These are phyloP conservation scores for Zapornia atra DNA, from an alignment of 2,113 vertebrate species.

Conservation along the genomic window DNA sequence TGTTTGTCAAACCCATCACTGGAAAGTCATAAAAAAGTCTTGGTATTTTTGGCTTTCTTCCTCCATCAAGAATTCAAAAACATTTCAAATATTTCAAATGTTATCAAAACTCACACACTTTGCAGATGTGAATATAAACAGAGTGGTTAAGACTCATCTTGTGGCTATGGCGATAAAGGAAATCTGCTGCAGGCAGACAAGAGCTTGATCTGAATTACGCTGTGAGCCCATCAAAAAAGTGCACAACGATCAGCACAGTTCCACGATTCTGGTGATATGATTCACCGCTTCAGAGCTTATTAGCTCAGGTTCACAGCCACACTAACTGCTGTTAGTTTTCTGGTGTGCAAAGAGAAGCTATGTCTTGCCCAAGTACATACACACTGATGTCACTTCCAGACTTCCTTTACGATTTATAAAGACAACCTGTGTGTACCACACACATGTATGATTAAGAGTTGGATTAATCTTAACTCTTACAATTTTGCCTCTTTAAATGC, in stretches of 20 bases:
- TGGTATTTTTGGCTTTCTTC: background rate
- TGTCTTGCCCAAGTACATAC: background rate
- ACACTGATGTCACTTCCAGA: background rate
- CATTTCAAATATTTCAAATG: background rate
- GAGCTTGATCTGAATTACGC: background rate
- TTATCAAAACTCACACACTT: background rate
- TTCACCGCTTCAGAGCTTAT: background rate
- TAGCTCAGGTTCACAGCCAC: background rate
- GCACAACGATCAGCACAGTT: background rate
- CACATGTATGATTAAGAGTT: background rate
- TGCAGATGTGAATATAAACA: background rate
- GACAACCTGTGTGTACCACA: background rate
- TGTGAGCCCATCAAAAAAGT: background rate
- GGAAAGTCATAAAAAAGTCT: background rate
- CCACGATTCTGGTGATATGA: background rate
- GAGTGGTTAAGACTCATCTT: background rate
- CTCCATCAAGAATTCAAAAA: background rate
- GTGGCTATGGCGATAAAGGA: background rate
- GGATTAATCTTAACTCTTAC: background rate
- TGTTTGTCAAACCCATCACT: background rate
- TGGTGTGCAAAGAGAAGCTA: background rate
- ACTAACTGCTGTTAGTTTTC: background rate
- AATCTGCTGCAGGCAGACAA: background rate
- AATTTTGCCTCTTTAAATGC: background rate
- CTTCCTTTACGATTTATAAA: background rate